A percentile compares a stretch with the other conserved stretches of the same genome.
Evolutionary conservation across 2,113 vertebrate genomes (phyloP).

Genomic region (Phylloscopus trochiloides): DNA sequence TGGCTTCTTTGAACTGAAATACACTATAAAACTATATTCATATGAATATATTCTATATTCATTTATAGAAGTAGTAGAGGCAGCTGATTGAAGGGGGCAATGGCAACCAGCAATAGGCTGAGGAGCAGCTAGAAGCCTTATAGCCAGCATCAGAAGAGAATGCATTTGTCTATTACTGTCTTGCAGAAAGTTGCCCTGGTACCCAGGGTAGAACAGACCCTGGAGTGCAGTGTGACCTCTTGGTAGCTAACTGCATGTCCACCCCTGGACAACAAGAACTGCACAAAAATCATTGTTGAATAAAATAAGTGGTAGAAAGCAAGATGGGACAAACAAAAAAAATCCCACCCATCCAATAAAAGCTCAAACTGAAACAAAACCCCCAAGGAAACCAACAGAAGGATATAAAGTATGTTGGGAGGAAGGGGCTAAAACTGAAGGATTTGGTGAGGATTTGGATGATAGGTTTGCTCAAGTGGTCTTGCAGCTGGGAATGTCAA

Average conservation of each 20-base stretch:
- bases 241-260: not conserved
- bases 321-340: not conserved
- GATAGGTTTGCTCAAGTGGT: not conserved
- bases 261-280: not conserved
- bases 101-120: not conserved
- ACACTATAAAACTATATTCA: not conserved
- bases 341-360: not conserved
- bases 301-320: not conserved
- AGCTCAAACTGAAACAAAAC: not conserved
- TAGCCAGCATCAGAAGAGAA: not conserved
- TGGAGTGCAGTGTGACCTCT: not conserved
- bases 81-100: not conserved
- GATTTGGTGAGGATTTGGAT: not conserved
- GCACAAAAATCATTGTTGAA: not conserved
- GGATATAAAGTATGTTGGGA: not conserved
- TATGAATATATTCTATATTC: not conserved
- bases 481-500: not conserved
- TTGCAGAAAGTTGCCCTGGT: not conserved
- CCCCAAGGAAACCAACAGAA: not conserved
- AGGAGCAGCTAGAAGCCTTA: not conserved
- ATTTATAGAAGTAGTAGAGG: not conserved
- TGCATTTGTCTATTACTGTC: fast-evolving
- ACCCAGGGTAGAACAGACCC: not conserved
- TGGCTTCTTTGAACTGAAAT: not conserved
- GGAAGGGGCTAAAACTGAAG: not conserved